These are phyloP conservation scores for Tachyglossus aculeatus DNA, from an alignment of 2,797 vertebrate species.

Conservation along the genomic window DNA sequence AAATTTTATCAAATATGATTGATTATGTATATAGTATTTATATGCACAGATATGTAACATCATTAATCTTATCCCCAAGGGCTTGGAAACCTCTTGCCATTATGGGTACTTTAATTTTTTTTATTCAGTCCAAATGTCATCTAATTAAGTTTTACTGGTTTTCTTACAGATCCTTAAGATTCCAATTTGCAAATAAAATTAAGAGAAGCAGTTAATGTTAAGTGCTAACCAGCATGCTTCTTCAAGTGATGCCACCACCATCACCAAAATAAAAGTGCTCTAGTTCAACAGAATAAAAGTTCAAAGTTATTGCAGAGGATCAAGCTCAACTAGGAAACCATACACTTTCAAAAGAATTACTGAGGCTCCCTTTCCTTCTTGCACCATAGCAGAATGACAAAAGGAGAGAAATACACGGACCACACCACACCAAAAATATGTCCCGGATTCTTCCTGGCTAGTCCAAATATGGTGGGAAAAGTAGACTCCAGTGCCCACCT, in stretches of 20 bases:
- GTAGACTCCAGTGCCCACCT: too few species aligned
- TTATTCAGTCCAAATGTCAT: conserved; percentile 49
- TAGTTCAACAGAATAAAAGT: conserved; percentile 31
- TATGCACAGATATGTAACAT: conserved; percentile 29
- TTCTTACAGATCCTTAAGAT: conserved; percentile 62
- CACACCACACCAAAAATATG: too few species aligned
- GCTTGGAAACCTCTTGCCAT: not conserved
- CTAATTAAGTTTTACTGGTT: conserved; percentile 62
- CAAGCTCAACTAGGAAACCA: not conserved
- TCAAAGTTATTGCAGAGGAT: conserved; percentile 9
- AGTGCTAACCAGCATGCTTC: conserved; percentile 69
- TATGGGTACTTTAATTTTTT: conserved; percentile 24
- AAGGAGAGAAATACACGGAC: too few species aligned
- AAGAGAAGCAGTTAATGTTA: conserved; percentile 70
- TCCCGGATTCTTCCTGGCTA: too few species aligned
- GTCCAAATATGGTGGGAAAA: too few species aligned
- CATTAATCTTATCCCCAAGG: conserved; percentile 29
- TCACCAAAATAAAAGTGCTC: conserved; percentile 65
- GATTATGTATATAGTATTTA: conserved; percentile 3
- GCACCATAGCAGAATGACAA: too few species aligned
- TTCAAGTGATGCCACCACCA: conserved; percentile 48
- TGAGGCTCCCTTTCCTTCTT: too few species aligned
- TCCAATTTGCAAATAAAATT: conserved; percentile 78
- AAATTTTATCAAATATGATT: conserved; percentile 15
- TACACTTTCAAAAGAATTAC: not conserved